These are phyloP conservation scores for Phalacrocorax brasilianus DNA, from an alignment of 2,113 vertebrate species.

Conservation along the genomic window DNA sequence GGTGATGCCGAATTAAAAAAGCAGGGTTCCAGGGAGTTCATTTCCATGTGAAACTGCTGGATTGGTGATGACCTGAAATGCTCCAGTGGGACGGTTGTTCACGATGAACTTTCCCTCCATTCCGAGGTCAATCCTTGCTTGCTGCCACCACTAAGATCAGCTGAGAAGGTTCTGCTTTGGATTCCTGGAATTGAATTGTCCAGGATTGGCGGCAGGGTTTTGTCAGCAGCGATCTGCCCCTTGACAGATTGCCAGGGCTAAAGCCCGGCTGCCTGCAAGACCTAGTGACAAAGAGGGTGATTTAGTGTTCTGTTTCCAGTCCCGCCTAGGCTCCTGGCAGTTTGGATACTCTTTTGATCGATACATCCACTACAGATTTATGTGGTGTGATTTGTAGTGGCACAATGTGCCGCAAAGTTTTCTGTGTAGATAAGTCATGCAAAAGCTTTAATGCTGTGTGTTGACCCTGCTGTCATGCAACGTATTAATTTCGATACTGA, in stretches of 20 bases:
- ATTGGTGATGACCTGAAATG: background rate
- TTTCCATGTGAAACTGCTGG: background rate
- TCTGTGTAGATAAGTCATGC: background rate
- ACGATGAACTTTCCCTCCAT: background rate
- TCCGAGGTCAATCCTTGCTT: background rate
- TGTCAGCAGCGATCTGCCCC: background rate
- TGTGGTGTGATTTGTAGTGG: no score
- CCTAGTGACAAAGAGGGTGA: background rate
- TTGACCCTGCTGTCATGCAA: background rate
- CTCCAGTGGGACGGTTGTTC: background rate
- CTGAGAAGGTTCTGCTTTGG: background rate
- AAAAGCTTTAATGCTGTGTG: background rate
- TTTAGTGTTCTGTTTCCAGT: background rate
- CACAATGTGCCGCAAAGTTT: background rate
- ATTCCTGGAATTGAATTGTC: background rate
- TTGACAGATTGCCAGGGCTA: background rate
- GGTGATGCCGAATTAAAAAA: background rate
- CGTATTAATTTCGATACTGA: fast-evolving
- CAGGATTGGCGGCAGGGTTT: background rate
- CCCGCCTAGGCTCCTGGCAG: background rate
- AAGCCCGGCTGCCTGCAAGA: background rate
- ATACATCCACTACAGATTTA: background rate
- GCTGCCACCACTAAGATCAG: background rate
- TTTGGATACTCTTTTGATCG: background rate
- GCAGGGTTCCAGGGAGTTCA: background rate